Conservation (phyloP, 2,113 vertebrate genomes). For the Anolis sagrei region DNA sequence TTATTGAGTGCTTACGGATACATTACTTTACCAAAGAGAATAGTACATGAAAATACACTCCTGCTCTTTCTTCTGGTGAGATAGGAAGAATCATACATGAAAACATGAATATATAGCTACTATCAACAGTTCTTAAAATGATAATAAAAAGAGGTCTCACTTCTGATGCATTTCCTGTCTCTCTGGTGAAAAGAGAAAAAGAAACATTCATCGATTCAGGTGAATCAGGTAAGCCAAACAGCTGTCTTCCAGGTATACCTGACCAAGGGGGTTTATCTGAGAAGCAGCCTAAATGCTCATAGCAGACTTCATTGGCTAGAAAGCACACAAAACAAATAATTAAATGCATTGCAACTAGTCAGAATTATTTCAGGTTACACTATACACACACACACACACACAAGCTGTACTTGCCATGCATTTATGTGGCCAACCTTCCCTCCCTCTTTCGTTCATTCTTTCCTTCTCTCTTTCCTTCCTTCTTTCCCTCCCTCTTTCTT, state of each 20-base stretch:
- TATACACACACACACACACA: no score
- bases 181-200: conserved; percentile 76
- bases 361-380: no score
- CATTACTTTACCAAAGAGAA: not conserved
- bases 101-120: not conserved
- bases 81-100: not conserved
- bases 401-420: no score
- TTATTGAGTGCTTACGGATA: not conserved
- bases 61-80: not conserved
- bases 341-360: not conserved
- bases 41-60: not conserved
- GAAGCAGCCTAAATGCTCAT: conserved; percentile 74
- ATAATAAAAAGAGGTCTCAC: conserved; percentile 39
- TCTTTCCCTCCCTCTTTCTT: no score
- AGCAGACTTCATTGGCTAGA: conserved; percentile 69
- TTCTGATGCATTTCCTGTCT: conserved; percentile 70
- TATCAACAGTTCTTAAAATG: not conserved
- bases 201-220: conserved; percentile 69
- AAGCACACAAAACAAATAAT: not conserved
- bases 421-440: no score
- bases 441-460: no score
- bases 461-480: no score
- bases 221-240: conserved; percentile 63
- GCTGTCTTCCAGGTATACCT: conserved; percentile 71
- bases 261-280: conserved; percentile 73